Conservation (phyloP, 30 jellyfish, hydroid and myxozoan genomes). For the Pseudorhiza aurosa region DNA sequence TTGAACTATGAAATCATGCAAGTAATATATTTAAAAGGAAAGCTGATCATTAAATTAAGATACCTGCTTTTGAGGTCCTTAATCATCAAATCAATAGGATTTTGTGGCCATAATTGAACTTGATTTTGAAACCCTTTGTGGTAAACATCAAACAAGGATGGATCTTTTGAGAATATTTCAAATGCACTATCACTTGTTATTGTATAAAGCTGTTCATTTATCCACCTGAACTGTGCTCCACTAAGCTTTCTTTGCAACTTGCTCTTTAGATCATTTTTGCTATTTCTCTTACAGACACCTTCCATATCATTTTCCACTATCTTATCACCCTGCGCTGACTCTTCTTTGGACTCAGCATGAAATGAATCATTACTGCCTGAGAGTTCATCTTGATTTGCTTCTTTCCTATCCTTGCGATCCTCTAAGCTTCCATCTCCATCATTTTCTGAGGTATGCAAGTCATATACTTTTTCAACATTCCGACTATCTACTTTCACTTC, state of each 20-base stretch:
- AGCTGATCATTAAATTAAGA: too few relatives aligned
- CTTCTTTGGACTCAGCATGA: neutral
- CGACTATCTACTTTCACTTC: too few relatives aligned
- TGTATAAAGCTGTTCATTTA: slow-evolving; percentile 88
- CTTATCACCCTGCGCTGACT: too few relatives aligned
- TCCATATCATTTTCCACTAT: neutral
- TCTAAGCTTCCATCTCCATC: too few relatives aligned
- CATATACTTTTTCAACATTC: too few relatives aligned
- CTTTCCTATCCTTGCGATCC: too few relatives aligned
- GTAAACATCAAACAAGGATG: slow-evolving; percentile 81
- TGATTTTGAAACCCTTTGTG: slow-evolving; percentile 87
- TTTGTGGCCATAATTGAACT: slow-evolving; percentile 90
- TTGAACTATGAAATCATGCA: too few relatives aligned
- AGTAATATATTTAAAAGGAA: too few relatives aligned
- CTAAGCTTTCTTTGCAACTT: slow-evolving; percentile 64
- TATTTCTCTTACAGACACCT: neutral
- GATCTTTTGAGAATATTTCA: slow-evolving; percentile 66
- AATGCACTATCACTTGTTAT: slow-evolving; percentile 64
- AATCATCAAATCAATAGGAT: slow-evolving; percentile 85
- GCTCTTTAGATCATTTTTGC: slow-evolving; percentile 23
- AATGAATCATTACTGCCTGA: neutral
- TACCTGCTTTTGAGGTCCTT: slow-evolving; percentile 59
- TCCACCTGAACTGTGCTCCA: slow-evolving; percentile 94
- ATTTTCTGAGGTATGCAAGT: too few relatives aligned
- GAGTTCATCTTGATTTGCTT: neutral